Evolutionary conservation across 2,888 invertebrate species (phyloP).

Genomic region (Drosophila nr. medialis): DNA sequence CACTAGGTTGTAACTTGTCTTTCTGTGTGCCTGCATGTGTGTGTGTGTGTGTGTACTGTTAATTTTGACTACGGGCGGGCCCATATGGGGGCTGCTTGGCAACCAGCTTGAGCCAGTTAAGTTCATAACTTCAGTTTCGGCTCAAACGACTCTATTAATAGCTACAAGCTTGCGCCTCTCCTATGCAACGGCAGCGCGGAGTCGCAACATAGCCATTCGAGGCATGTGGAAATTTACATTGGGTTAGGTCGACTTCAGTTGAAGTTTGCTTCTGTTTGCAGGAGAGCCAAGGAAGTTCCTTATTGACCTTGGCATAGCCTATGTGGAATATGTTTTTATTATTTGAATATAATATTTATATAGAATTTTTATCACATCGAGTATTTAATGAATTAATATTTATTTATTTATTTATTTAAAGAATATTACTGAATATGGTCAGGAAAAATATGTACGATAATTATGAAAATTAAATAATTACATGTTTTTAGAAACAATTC

Average conservation of each 20-base stretch:
- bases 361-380: background rate
- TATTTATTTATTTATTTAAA: background rate
- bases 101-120: conserved; percentile 77
- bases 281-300: background rate
- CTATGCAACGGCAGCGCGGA: conserved; percentile 11
- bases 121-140: conserved; percentile 75
- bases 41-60: conserved; percentile 52
- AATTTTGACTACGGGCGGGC: conserved; percentile 53
- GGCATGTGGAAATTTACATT: conserved; percentile 34
- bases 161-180: conserved; percentile 46
- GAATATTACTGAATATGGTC: background rate
- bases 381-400: background rate
- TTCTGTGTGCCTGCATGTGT: background rate
- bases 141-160: conserved; percentile 81
- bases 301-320: conserved; percentile 43
- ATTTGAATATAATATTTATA: background rate
- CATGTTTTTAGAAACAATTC: background rate
- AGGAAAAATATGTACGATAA: no score
- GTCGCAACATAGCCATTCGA: conserved; percentile 20
- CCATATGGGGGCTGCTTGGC: conserved; percentile 63
- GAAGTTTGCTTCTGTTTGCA: conserved; percentile 28
- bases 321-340: background rate
- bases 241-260: conserved; percentile 67
- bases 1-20: conserved; percentile 60
- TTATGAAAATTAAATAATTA: no score